phyloP scores from a whole-genome alignment of 2,113 vertebrate species.

The Mormoops blainvillei region DNA sequence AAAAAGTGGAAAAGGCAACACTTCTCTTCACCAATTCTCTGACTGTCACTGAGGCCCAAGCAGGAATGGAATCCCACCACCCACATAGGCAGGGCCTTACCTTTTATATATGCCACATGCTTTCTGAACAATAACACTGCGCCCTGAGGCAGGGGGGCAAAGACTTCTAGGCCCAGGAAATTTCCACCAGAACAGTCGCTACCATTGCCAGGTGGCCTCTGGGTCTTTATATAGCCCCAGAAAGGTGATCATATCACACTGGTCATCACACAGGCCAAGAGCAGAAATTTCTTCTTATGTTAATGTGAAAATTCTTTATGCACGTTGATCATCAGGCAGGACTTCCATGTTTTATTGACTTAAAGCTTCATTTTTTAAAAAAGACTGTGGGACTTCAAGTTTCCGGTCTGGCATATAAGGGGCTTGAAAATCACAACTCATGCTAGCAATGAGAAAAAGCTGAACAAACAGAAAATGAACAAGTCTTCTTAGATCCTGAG shows the following conservation, averaged over 20 bases:
- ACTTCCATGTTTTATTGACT: not conserved
- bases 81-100: not conserved
- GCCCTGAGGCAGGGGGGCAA: not conserved
- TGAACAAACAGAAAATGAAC: not conserved
- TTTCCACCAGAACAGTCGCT: not conserved
- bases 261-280: not conserved
- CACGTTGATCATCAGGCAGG: not conserved
- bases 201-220: not conserved
- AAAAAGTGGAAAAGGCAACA: not conserved
- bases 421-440: not conserved
- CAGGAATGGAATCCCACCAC: not conserved
- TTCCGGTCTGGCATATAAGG: not conserved
- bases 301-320: not conserved
- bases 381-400: not conserved
- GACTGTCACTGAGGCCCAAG: not conserved
- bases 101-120: not conserved
- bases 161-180: not conserved
- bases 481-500: not conserved
- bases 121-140: not conserved
- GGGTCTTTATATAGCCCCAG: not conserved
- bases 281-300: not conserved
- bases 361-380: not conserved
- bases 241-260: not conserved
- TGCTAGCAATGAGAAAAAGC: not conserved
- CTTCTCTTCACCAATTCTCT: not conserved